Evolutionary conservation across 2,888 invertebrate genomes (phyloP).

Genomic region (Notocelia uddmanniana): DNA sequence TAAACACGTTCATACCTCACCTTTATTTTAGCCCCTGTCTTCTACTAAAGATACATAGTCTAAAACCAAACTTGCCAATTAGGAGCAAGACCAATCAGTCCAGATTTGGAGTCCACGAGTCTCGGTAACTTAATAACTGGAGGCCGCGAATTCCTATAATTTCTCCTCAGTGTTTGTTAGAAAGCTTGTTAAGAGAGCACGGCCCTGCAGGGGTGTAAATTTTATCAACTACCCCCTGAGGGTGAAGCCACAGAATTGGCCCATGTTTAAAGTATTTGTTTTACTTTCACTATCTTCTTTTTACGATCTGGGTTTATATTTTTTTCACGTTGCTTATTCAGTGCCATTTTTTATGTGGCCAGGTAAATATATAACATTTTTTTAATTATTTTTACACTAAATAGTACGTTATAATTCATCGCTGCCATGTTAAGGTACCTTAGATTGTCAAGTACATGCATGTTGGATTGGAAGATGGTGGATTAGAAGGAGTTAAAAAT

Average conservation of each 20-base stretch:
- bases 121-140: slow-evolving; percentile 58
- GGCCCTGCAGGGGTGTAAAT: slow-evolving; percentile 75
- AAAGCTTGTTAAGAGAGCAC: slow-evolving; percentile 78
- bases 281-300: background rate
- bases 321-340: background rate
- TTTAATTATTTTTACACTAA: no score
- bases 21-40: background rate
- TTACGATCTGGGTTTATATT: background rate
- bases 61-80: slow-evolving; percentile 27
- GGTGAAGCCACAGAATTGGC: slow-evolving; percentile 58
- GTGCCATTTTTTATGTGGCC: no score
- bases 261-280: slow-evolving; percentile 10
- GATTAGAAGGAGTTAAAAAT: no score
- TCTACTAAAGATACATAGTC: slow-evolving; percentile 6
- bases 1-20: background rate
- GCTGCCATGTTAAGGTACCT: no score
- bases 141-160: slow-evolving; percentile 65
- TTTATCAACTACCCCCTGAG: slow-evolving; percentile 67
- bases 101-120: slow-evolving; percentile 43
- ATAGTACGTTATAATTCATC: no score
- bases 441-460: no score
- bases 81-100: slow-evolving; percentile 38
- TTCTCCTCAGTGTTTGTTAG: slow-evolving; percentile 77
- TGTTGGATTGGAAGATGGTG: no score
- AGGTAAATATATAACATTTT: no score